A percentile compares a stretch with the other conserved stretches of the same genome.
These are phyloP conservation scores for Alviniconcha marisindica DNA, from an alignment of 1,140 invertebrate genomes.

Conservation along the genomic window DNA sequence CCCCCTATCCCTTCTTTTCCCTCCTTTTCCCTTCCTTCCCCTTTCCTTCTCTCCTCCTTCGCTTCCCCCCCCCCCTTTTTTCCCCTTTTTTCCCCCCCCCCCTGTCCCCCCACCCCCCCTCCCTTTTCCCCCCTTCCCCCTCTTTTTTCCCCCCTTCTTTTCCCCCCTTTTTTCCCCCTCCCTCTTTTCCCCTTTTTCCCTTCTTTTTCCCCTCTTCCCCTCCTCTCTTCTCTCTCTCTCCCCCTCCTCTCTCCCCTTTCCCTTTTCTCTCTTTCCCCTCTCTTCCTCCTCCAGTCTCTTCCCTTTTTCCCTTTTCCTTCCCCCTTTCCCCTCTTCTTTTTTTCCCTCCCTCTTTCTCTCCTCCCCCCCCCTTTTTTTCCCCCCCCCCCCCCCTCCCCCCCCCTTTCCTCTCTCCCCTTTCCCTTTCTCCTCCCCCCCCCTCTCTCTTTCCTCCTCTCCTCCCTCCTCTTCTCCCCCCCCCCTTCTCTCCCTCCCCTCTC, in stretches of 20 bases:
- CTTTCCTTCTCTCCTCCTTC: too few species aligned
- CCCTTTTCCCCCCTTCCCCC: too few species aligned
- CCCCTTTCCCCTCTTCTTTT: slow-evolving; percentile 6
- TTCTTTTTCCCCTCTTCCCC: not conserved
- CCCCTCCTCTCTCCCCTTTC: slow-evolving; percentile 37
- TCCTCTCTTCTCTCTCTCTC: slow-evolving; percentile 41
- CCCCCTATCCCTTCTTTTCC: too few species aligned
- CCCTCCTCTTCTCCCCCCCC: not conserved
- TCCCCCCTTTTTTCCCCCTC: too few species aligned
- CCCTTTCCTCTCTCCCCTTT: not conserved
- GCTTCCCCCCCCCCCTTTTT: too few species aligned
- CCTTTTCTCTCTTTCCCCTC: slow-evolving; percentile 32
- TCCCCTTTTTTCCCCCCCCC: too few species aligned
- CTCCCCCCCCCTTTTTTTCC: not conserved
- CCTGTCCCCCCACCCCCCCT: too few species aligned
- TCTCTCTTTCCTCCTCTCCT: not conserved
- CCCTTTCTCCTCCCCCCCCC: not conserved
- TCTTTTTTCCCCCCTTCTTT: too few species aligned
- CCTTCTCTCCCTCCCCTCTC: not conserved
- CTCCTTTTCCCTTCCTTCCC: too few species aligned
- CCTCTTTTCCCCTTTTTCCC: not conserved
- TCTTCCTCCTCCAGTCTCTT: not conserved
- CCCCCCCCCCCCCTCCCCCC: not conserved
- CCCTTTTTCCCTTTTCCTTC: slow-evolving; percentile 24
- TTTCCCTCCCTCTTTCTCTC: slow-evolving; percentile 2